These are phyloP conservation scores for Amazona ochrocephala DNA, from an alignment of 2,797 vertebrate species.

Conservation along the genomic window DNA sequence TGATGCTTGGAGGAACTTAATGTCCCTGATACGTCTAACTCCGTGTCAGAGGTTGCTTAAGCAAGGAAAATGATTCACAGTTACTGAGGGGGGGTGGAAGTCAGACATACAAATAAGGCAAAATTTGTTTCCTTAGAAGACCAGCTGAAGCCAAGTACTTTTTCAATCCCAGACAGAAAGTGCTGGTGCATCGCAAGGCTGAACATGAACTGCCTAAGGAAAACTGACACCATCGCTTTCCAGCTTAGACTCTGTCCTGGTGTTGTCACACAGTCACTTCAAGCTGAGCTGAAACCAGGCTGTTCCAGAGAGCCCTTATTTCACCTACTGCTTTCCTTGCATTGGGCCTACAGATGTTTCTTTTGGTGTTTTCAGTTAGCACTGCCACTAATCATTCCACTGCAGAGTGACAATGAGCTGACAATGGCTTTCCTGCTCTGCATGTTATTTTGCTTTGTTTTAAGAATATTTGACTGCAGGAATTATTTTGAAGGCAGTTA, in stretches of 20 bases:
- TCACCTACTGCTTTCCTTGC: not conserved
- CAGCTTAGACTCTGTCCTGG: not conserved
- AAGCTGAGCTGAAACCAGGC: not conserved
- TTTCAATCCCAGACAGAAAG: not conserved
- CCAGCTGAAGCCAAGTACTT: not conserved
- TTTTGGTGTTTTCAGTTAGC: not conserved
- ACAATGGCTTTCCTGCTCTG: not conserved
- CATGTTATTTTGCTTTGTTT: not conserved
- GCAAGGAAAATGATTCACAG: not conserved
- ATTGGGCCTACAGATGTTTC: not conserved
- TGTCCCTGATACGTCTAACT: not conserved
- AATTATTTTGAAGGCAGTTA: not conserved
- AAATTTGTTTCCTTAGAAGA: not conserved
- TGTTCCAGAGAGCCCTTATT: not conserved
- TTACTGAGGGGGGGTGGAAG: not conserved
- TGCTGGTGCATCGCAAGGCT: not conserved
- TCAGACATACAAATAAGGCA: not conserved
- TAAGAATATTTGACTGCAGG: not conserved
- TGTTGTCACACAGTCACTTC: not conserved
- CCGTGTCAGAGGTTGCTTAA: not conserved
- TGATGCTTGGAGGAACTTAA: not conserved
- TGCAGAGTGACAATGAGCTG: not conserved
- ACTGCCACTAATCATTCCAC: not conserved
- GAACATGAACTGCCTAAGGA: not conserved
- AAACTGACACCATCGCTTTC: not conserved